Conservation (phyloP, 2,113 vertebrate species). For the Python bivittatus region DNA sequence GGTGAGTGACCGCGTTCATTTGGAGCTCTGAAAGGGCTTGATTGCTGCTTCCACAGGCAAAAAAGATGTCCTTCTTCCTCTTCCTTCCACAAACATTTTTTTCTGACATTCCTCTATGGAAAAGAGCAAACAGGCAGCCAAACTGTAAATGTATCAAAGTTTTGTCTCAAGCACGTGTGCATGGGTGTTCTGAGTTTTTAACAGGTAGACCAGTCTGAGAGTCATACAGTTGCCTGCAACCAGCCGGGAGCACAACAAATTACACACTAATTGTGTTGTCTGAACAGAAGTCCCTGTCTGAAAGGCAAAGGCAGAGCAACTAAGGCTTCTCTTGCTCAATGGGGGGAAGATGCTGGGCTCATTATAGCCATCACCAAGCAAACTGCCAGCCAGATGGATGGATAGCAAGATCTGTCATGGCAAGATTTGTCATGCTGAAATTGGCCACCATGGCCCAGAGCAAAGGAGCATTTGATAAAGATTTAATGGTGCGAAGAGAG, state of each 20-base stretch:
- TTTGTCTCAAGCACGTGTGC: not conserved
- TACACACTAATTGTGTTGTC: not conserved
- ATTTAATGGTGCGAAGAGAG: not conserved
- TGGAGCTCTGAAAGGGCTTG: not conserved
- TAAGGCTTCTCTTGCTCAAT: not conserved
- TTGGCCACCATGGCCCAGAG: not conserved
- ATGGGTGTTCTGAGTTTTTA: not conserved
- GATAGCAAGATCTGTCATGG: not conserved
- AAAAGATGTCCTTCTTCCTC: not conserved
- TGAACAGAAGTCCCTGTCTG: not conserved
- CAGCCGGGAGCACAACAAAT: not conserved
- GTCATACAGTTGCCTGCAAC: not conserved
- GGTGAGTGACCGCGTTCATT: not conserved
- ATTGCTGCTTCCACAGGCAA: not conserved
- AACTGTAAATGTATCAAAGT: no score
- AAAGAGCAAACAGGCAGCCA: not conserved
- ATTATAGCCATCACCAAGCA: not conserved
- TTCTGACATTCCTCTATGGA: not conserved
- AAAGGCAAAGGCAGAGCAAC: not conserved
- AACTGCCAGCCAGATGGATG: not conserved
- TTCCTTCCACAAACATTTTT: not conserved
- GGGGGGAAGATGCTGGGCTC: not conserved
- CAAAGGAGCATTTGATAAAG: not conserved
- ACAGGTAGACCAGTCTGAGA: not conserved
- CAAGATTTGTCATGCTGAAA: not conserved